Base-by-base conservation (phyloP, 2,113 vertebrate genomes). In the Microcebus jonahi region DNA sequence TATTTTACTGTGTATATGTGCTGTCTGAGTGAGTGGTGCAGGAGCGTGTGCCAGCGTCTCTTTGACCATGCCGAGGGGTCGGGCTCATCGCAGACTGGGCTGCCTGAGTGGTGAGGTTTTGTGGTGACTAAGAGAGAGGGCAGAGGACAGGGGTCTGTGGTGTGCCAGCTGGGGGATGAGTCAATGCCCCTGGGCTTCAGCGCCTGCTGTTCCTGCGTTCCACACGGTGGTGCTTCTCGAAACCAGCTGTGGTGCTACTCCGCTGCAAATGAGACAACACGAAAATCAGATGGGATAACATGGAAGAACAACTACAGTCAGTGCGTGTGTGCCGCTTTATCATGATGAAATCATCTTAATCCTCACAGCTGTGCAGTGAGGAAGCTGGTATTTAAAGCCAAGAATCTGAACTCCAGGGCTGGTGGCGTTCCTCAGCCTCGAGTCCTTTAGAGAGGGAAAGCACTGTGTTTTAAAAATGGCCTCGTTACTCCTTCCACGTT, bases 301-400 rank as follows among this genome's bases (percentile, higher is more conserved):
- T 27, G 20, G 31, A n/a, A 20, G 2, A 7, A 14, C 27, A 23
- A 12, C 18, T 25, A 0, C 36, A 1, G 0, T 29, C 6, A 12
- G 11, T 17, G 5, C 76, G 59, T 67, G 42, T 48, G 15, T 45
- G 2, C 75, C 68, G 6, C 85, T n/a, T 61, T 36, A 1, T 17
- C 29, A 45, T 21, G 8, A 8, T 8, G 9, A 67, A 70, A 34
- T 34, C 42, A 3, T 65, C 15, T 59, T 29, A 6, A 3, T 91
- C 15, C 25, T 61, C 42, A 53, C 29, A 15, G 65, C 59, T 61
- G 23, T n/a, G 34, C 0, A 0, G 29, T 29, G 63, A 73, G 59
- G 84, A 57, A 76, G 36, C 29, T 23, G 27, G 2, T 70, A 53
- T 55, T 75, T 90, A 53, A 23, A 48, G 27, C 50, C 25, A 45